Conservation (phyloP, 2,888 invertebrate species). For the Amblyteles armatorius region DNA sequence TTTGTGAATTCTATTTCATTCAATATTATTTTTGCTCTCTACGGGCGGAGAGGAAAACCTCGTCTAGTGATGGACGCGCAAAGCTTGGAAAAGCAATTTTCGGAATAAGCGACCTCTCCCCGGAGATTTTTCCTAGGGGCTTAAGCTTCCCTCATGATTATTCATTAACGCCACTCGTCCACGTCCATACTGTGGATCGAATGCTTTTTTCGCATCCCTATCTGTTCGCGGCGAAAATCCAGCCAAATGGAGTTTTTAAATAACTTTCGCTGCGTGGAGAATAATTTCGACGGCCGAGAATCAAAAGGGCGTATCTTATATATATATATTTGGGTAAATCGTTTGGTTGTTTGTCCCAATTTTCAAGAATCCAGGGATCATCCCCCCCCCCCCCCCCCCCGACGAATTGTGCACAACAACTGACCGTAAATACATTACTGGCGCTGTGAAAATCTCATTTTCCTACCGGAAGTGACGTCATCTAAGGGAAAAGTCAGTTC, state of each 20-base stretch:
- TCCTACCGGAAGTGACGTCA: no score
- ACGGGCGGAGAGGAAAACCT: not conserved
- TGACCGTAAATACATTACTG: no score
- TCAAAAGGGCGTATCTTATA: not conserved
- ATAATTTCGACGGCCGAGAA: not conserved
- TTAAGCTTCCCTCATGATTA: conserved; percentile 67
- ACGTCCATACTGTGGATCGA: conserved; percentile 55
- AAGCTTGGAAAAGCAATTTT: conserved; percentile 54
- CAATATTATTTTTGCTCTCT: conserved; percentile 26
- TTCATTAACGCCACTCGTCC: conserved; percentile 69
- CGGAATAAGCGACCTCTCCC: conserved; percentile 39
- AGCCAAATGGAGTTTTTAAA: conserved; percentile 32
- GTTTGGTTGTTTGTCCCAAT: not conserved
- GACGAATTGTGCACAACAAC: no score
- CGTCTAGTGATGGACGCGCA: not conserved
- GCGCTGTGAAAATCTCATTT: no score
- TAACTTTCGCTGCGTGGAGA: conserved; percentile 1
- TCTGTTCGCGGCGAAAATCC: conserved; percentile 30
- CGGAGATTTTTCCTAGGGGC: conserved; percentile 27
- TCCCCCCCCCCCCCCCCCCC: no score
- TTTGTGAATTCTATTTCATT: conserved; percentile 12
- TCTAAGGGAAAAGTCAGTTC: no score
- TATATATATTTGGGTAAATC: no score
- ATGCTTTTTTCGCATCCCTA: conserved; percentile 62
- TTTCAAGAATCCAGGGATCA: not conserved